Evolutionary conservation across 2,797 vertebrate genomes (phyloP).

Genomic region (Aselliscus stoliczkanus): DNA sequence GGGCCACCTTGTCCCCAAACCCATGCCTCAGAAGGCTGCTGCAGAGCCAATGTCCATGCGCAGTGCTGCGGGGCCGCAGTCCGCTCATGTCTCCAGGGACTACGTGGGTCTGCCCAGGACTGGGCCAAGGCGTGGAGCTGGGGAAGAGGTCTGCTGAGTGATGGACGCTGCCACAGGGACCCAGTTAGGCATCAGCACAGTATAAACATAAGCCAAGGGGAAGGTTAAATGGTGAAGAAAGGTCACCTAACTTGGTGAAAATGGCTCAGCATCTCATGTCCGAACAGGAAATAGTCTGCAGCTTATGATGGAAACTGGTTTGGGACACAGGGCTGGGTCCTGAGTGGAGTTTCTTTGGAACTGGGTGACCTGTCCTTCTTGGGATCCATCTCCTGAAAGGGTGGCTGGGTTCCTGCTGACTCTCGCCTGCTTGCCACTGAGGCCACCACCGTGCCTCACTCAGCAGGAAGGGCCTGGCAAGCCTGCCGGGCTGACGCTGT

Average conservation of each 20-base stretch:
- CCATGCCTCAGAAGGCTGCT: not conserved
- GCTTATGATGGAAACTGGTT: not conserved
- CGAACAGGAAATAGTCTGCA: not conserved
- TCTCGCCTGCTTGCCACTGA: not conserved
- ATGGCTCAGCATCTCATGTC: not conserved
- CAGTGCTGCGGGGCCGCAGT: not conserved
- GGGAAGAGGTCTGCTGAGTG: not conserved
- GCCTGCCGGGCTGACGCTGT: not conserved
- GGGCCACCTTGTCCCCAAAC: not conserved
- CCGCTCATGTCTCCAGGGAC: not conserved
- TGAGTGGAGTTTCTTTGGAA: not conserved
- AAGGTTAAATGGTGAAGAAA: not conserved
- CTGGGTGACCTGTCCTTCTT: not conserved
- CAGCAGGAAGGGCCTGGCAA: not conserved
- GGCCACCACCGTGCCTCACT: not conserved
- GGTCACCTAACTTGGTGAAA: not conserved
- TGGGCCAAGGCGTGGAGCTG: not conserved
- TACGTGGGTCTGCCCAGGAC: no score
- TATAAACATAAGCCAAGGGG: not conserved
- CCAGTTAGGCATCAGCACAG: not conserved
- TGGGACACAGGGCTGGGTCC: not conserved
- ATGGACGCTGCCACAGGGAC: not conserved
- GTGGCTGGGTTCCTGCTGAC: not conserved
- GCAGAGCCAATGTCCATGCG: not conserved
- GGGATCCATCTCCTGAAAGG: not conserved